Evolutionary conservation across 2,113 vertebrate species (phyloP).

Genomic region (Sturnira hondurensis): DNA sequence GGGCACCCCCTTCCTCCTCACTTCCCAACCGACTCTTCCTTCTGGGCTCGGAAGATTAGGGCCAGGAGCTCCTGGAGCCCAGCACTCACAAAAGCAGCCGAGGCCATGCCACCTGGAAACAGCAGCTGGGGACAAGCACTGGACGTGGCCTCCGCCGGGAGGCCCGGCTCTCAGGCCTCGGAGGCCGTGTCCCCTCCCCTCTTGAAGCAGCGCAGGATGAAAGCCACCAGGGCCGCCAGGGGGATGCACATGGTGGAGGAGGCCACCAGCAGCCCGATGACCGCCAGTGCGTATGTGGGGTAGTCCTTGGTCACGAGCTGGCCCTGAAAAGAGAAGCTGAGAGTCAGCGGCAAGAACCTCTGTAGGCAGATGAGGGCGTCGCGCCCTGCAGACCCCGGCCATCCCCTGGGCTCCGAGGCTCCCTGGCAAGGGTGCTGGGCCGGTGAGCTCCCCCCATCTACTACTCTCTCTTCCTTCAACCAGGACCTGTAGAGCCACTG

Average conservation of each 20-base stretch:
- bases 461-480: neutral
- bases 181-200: conserved; percentile 48
- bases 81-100: neutral
- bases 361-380: rapidly evolving
- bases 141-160: neutral
- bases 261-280: conserved; percentile 88
- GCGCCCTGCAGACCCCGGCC: neutral
- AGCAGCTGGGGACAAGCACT: conserved; percentile 8
- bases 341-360: neutral
- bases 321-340: conserved; percentile 82
- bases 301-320: conserved; percentile 87
- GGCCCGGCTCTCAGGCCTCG: conserved; percentile 39
- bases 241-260: conserved; percentile 88
- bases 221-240: conserved; percentile 82
- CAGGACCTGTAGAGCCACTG: rapidly evolving
- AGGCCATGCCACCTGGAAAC: neutral
- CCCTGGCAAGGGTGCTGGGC: neutral
- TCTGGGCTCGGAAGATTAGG: neutral
- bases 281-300: conserved; percentile 81
- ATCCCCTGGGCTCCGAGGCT: rapidly evolving
- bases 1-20: neutral
- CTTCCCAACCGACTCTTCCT: neutral
- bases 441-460: neutral
- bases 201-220: conserved; percentile 72
- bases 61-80: neutral